Conservation (phyloP, 2,888 invertebrate genomes). For the Agrotis exclamationis region DNA sequence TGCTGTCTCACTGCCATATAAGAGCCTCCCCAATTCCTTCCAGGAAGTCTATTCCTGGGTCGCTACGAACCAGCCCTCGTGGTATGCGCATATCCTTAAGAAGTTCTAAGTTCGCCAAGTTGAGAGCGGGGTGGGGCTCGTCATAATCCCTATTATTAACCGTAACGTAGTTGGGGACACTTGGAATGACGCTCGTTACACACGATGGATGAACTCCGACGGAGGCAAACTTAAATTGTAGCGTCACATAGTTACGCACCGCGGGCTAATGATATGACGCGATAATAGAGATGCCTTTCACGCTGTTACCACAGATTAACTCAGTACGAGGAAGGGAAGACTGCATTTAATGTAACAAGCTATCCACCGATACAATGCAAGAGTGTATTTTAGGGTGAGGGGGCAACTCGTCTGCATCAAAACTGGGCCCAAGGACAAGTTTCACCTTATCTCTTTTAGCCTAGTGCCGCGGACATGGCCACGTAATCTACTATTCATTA, state of each 20-base stretch:
- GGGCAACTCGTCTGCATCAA: too few species aligned
- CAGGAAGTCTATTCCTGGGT: too few species aligned
- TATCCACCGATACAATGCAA: not conserved
- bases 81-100: slow-evolving; percentile 21
- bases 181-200: slow-evolving; percentile 59
- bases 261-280: slow-evolving; percentile 32
- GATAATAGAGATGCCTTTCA: slow-evolving; percentile 40
- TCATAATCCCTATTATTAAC: slow-evolving; percentile 62
- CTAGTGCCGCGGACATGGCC: not conserved
- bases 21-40: too few species aligned
- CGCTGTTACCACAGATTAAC: not conserved
- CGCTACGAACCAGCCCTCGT: too few species aligned
- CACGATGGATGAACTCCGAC: slow-evolving; percentile 54
- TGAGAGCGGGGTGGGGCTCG: slow-evolving; percentile 21
- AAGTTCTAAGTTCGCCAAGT: slow-evolving; percentile 30
- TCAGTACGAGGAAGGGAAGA: not conserved
- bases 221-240: slow-evolving; percentile 51
- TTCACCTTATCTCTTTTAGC: too few species aligned
- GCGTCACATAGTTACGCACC: slow-evolving; percentile 24
- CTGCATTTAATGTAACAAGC: not conserved
- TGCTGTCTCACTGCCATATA: too few species aligned
- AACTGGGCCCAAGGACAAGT: too few species aligned
- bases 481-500: not conserved
- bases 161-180: slow-evolving; percentile 60
- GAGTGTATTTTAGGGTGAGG: not conserved